These are phyloP conservation scores for Zaprionus lachaisei DNA, from an alignment of 1,140 invertebrate species.

Conservation along the genomic window DNA sequence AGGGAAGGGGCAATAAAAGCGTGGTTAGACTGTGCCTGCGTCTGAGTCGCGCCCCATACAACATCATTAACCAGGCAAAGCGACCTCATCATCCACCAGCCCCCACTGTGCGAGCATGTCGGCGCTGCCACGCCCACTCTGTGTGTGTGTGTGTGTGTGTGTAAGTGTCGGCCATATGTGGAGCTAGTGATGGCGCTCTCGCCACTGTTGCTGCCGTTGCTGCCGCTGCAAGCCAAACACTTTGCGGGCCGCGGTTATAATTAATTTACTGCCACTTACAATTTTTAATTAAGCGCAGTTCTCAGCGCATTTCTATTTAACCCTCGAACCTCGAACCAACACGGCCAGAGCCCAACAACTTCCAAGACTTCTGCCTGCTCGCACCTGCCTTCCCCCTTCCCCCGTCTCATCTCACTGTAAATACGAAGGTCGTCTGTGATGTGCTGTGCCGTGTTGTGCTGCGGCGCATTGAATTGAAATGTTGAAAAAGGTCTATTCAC, in stretches of 20 bases:
- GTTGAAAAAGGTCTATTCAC: constrained; percentile 14
- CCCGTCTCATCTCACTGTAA: not conserved
- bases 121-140: constrained; percentile 19
- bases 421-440: constrained; percentile 4
- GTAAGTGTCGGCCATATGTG: constrained; percentile 54
- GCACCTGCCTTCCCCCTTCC: not conserved
- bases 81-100: constrained; percentile 20
- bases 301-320: constrained; percentile 41
- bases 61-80: constrained; percentile 20
- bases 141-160: too few species aligned
- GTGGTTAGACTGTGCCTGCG: not conserved
- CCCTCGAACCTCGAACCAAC: not conserved
- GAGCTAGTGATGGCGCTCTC: constrained; percentile 1
- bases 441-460: not conserved
- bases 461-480: constrained; percentile 9
- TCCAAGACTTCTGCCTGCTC: not conserved
- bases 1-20: too few species aligned
- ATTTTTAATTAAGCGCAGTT: constrained; percentile 77
- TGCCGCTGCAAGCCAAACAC: constrained; percentile 71
- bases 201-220: not conserved
- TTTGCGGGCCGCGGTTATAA: constrained; percentile 75
- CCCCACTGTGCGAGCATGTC: not conserved
- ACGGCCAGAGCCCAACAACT: not conserved
- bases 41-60: not conserved
- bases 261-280: constrained; percentile 82